Percentiles rank a stretch among this genome's conserved stretches.
These are phyloP conservation scores for Trachymyrmex cornetzi DNA, from an alignment of 1,140 invertebrate species.

Conservation along the genomic window DNA sequence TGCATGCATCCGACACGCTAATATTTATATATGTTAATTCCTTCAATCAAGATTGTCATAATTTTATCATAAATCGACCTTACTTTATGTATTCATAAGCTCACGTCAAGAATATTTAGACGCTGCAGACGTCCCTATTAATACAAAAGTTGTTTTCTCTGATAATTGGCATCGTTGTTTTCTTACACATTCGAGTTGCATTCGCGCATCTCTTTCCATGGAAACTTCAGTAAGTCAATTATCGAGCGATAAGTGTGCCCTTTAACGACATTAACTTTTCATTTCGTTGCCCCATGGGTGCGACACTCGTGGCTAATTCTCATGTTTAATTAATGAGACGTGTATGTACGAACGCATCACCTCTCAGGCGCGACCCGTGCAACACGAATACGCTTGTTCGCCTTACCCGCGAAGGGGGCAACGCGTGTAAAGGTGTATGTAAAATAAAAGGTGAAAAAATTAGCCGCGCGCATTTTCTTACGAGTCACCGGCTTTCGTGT, in stretches of 20 bases:
- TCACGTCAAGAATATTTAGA: slow-evolving; percentile 24
- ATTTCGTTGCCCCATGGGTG: slow-evolving; percentile 67
- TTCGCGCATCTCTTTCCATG: not conserved
- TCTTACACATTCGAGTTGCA: not conserved
- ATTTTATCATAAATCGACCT: slow-evolving; percentile 33
- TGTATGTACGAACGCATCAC: slow-evolving; percentile 52
- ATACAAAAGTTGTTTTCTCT: slow-evolving; percentile 8
- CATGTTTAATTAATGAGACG: slow-evolving; percentile 75
- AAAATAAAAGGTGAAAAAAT: slow-evolving; percentile 60
- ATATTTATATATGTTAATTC: slow-evolving; percentile 27
- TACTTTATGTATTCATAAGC: not conserved
- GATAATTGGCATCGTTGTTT: slow-evolving; percentile 15
- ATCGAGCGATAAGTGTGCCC: slow-evolving; percentile 62
- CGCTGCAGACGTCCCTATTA: not conserved
- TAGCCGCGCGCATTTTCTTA: slow-evolving; percentile 74
- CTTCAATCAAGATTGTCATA: slow-evolving; percentile 23
- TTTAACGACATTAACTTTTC: slow-evolving; percentile 74
- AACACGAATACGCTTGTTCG: slow-evolving; percentile 53
- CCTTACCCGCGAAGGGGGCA: slow-evolving; percentile 28
- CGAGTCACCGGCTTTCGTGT: slow-evolving; percentile 55
- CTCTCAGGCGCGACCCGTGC: slow-evolving; percentile 62
- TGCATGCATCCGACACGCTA: not conserved
- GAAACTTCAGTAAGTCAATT: slow-evolving; percentile 66
- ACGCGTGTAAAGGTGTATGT: slow-evolving; percentile 53
- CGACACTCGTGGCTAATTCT: slow-evolving; percentile 65